phyloP scores from a whole-genome alignment of 2,888 invertebrate genomes.

The Diloba caeruleocephala region DNA sequence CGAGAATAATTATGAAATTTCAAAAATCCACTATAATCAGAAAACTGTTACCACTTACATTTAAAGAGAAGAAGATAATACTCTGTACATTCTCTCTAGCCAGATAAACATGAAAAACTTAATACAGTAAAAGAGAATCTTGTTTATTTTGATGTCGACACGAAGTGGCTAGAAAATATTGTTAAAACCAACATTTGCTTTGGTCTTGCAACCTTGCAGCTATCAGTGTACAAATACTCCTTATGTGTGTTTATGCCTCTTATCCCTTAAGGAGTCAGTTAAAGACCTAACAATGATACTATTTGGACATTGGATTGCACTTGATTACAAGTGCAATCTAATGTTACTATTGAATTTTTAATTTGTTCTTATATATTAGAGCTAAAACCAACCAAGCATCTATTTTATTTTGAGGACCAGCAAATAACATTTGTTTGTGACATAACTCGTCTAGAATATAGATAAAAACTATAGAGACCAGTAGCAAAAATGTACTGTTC shows the following conservation, averaged over 20 bases:
- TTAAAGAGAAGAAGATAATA: slow-evolving; percentile 8
- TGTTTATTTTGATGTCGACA: slow-evolving; percentile 87
- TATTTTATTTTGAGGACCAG: no score
- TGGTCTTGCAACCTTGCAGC: slow-evolving; percentile 57
- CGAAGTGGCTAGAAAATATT: slow-evolving; percentile 85
- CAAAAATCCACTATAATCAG: no score
- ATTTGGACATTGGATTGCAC: neutral
- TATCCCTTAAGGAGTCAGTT: slow-evolving; percentile 46
- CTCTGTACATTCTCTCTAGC: slow-evolving; percentile 22
- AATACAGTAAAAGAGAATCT: slow-evolving; percentile 63
- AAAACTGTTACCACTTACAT: slow-evolving; percentile 2
- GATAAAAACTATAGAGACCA: slow-evolving; percentile 38
- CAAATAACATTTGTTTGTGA: slow-evolving; percentile 13
- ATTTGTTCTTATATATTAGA: no score
- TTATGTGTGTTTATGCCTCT: slow-evolving; percentile 34
- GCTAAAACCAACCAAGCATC: no score
- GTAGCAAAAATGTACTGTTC: slow-evolving; percentile 34
- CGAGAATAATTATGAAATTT: no score
- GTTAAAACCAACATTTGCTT: slow-evolving; percentile 82
- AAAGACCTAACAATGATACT: slow-evolving; percentile 19
- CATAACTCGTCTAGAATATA: slow-evolving; percentile 30
- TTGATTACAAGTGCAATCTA: neutral
- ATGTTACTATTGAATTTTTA: no score
- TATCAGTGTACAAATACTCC: slow-evolving; percentile 54
- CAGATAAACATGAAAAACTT: slow-evolving; percentile 49